Conservation (phyloP, 2,888 invertebrate genomes). For the Tuta absoluta region DNA sequence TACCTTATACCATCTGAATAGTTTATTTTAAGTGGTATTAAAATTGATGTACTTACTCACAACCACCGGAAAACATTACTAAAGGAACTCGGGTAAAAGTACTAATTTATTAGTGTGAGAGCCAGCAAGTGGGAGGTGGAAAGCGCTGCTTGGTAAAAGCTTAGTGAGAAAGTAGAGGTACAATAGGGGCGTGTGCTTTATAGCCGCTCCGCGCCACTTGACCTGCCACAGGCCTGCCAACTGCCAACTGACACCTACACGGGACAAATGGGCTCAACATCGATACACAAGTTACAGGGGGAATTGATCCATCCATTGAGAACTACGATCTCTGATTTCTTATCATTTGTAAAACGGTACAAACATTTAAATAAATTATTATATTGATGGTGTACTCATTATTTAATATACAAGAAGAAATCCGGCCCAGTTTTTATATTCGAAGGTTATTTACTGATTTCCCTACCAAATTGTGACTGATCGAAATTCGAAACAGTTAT, state of each 20-base stretch:
- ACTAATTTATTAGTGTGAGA: constrained; percentile 3
- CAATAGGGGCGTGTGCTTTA: constrained; percentile 19
- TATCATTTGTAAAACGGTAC: too few species aligned
- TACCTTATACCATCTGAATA: too few species aligned
- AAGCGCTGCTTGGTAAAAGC: constrained; percentile 13
- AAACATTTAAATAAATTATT: too few species aligned
- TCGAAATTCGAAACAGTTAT: too few species aligned
- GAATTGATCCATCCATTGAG: not conserved
- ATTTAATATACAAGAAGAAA: too few species aligned
- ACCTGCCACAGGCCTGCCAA: constrained; percentile 6
- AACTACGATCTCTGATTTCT: not conserved
- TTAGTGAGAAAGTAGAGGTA: constrained; percentile 8
- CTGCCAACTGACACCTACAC: not conserved
- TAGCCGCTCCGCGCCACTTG: constrained; percentile 21
- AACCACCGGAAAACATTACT: not conserved
- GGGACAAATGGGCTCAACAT: constrained; percentile 18
- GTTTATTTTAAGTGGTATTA: too few species aligned
- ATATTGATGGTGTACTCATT: too few species aligned
- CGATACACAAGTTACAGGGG: constrained; percentile 13
- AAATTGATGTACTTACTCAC: not conserved
- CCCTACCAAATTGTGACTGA: too few species aligned
- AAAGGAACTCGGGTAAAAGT: not conserved
- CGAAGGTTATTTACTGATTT: too few species aligned
- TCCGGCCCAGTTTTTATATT: too few species aligned
- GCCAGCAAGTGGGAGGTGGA: not conserved